Evolutionary conservation across 2,797 vertebrate genomes (phyloP).

Genomic region (Rhyacichthys aspro): DNA sequence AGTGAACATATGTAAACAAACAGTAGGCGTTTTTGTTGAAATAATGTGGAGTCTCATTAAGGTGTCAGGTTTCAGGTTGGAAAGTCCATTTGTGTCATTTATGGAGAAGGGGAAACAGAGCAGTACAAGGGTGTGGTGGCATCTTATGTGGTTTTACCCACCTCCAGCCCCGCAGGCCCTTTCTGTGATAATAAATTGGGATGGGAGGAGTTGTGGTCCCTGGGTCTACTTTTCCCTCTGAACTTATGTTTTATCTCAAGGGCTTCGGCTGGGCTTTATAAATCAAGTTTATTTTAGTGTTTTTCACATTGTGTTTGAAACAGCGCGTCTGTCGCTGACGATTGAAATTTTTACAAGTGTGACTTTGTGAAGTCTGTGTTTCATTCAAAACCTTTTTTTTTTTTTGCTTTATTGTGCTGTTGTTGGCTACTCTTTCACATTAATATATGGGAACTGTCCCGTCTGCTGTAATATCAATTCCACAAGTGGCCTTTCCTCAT

Average conservation of each 20-base stretch:
- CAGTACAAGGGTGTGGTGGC: slow-evolving; percentile 71
- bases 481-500: not conserved
- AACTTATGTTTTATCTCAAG: slow-evolving; percentile 43
- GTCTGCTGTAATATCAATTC: not conserved
- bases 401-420: not conserved
- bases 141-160: slow-evolving; percentile 72
- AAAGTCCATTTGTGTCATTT: slow-evolving; percentile 75
- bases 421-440: no score
- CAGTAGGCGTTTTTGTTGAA: slow-evolving; percentile 41
- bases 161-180: slow-evolving; percentile 63
- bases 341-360: slow-evolving; percentile 9
- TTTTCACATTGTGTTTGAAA: slow-evolving; percentile 6
- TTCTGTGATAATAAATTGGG: slow-evolving; percentile 61
- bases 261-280: slow-evolving; percentile 30
- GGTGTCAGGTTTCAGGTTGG: slow-evolving; percentile 78
- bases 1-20: slow-evolving; percentile 17
- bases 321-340: not conserved
- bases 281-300: slow-evolving; percentile 14
- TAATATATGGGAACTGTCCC: no score
- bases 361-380: not conserved
- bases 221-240: slow-evolving; percentile 43
- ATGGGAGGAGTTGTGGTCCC: slow-evolving; percentile 53
- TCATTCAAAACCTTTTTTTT: not conserved
- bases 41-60: slow-evolving; percentile 69
- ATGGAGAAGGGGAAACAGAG: slow-evolving; percentile 55